phyloP scores from a whole-genome alignment of 2,797 vertebrate genomes.

The Lacerta agilis region DNA sequence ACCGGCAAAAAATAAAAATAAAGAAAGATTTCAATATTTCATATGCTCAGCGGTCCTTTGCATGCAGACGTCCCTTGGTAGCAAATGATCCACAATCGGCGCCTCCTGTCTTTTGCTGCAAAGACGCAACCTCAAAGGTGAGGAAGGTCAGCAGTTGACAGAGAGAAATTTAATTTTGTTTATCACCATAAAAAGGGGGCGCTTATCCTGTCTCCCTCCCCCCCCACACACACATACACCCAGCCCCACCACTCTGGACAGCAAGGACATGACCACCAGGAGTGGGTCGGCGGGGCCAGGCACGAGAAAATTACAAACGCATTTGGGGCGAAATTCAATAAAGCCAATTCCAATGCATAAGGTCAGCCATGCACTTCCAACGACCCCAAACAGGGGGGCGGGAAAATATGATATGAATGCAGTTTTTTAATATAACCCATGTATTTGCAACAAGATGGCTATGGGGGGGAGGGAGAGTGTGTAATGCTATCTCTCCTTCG shows the following conservation, averaged over 20 bases:
- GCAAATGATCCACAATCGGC: constrained; percentile 50
- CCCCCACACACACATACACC: too few relatives aligned
- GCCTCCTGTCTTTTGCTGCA: constrained; percentile 48
- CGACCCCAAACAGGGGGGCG: constrained; percentile 65
- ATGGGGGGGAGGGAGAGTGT: constrained; percentile 63
- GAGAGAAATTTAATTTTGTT: constrained; percentile 81
- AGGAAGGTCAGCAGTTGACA: constrained; percentile 65
- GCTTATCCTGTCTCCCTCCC: constrained; percentile 50
- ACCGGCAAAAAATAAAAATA: not conserved
- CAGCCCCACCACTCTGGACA: constrained; percentile 67
- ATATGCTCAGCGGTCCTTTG: constrained; percentile 53
- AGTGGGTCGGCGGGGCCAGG: constrained; percentile 69
- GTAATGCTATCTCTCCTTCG: constrained; percentile 76
- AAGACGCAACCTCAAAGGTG: constrained; percentile 78
- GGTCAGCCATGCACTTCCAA: constrained; percentile 86
- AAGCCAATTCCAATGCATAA: constrained; percentile 87
- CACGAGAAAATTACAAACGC: constrained; percentile 75
- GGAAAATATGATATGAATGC: constrained; percentile 78
- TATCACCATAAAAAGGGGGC: constrained; percentile 80
- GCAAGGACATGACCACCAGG: constrained; percentile 81
- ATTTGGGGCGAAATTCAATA: constrained; percentile 89
- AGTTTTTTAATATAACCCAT: constrained; percentile 85
- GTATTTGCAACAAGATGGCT: constrained; percentile 81
- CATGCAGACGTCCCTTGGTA: constrained; percentile 47
- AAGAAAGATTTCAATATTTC: constrained; percentile 45